Percentiles rank a stretch among this genome's conserved stretches.
Conservation (phyloP, 2,797 vertebrate species). For the Carcharodon carcharias region DNA sequence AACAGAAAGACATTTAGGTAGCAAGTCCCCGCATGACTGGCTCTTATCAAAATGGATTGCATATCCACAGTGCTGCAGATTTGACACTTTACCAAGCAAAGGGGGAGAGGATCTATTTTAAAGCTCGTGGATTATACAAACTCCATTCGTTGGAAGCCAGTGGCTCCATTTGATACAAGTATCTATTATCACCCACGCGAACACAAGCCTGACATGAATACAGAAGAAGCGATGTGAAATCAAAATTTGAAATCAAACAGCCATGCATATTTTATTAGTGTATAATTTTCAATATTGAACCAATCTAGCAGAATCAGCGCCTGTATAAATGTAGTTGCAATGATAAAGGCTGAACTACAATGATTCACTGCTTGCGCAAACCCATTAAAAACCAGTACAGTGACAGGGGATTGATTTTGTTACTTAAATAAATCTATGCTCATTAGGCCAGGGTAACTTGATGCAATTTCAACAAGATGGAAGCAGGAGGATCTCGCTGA, state of each 20-base stretch:
- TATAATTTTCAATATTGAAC: slow-evolving; percentile 33
- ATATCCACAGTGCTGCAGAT: slow-evolving; percentile 44
- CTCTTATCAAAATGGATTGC: slow-evolving; percentile 49
- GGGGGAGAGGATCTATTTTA: neutral
- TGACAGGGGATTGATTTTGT: neutral
- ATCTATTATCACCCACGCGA: neutral
- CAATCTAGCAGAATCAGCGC: neutral
- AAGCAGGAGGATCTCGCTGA: slow-evolving; percentile 20
- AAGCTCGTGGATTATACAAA: neutral
- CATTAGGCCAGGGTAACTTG: slow-evolving; percentile 20
- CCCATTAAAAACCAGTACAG: neutral
- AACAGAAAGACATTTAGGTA: slow-evolving; percentile 48
- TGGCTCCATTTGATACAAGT: neutral
- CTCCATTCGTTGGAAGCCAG: neutral
- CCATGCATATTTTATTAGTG: slow-evolving; percentile 24
- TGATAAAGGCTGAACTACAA: neutral
- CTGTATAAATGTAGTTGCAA: neutral
- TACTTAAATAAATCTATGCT: slow-evolving; percentile 32
- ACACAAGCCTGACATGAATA: neutral
- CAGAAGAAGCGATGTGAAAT: neutral
- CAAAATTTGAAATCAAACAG: slow-evolving; percentile 29
- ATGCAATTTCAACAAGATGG: slow-evolving; percentile 13
- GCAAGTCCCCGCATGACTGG: slow-evolving; percentile 51
- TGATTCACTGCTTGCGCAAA: neutral
- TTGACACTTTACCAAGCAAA: slow-evolving; percentile 44